Conservation (phyloP, 2,888 invertebrate species). For the Drosophila vallismaia region DNA sequence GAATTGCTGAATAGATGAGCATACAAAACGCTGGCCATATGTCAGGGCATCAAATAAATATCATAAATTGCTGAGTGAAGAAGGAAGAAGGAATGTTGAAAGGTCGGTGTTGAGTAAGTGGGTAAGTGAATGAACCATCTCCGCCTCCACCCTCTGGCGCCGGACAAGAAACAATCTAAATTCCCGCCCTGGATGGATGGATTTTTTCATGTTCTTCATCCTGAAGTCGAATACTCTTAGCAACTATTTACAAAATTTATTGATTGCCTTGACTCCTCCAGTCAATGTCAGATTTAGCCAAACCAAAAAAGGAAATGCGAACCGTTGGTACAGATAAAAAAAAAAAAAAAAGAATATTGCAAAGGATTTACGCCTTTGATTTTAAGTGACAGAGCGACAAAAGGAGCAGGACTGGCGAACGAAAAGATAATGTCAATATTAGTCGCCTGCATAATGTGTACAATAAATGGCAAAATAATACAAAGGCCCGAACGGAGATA, state of each 20-base stretch:
- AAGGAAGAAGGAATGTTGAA: constrained; percentile 27
- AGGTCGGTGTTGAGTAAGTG: constrained; percentile 5
- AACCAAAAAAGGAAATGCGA: neutral
- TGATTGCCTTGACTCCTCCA: constrained; percentile 12
- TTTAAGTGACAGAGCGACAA: constrained; percentile 49
- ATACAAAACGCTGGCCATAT: constrained; percentile 68
- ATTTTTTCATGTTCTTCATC: neutral
- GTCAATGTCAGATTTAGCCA: constrained; percentile 13
- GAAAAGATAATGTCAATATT: constrained; percentile 81
- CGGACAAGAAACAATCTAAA: constrained; percentile 35
- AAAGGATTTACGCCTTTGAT: constrained; percentile 48
- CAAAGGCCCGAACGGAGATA: constrained; percentile 51
- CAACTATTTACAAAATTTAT: constrained; percentile 33
- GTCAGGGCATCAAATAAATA: constrained; percentile 69
- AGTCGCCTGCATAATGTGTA: constrained; percentile 81
- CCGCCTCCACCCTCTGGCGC: neutral
- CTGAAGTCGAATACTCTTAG: neutral
- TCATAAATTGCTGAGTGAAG: constrained; percentile 64
- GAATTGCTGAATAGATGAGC: constrained; percentile 67
- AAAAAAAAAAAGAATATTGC: constrained; percentile 9
- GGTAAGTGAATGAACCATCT: constrained; percentile 12
- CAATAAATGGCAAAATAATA: constrained; percentile 79
- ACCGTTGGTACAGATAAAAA: constrained; percentile 3
- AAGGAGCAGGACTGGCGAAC: constrained; percentile 41
- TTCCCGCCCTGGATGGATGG: constrained; percentile 22